Evolutionary conservation across 1,140 invertebrate species (phyloP).

Genomic region (Platyura marginata): DNA sequence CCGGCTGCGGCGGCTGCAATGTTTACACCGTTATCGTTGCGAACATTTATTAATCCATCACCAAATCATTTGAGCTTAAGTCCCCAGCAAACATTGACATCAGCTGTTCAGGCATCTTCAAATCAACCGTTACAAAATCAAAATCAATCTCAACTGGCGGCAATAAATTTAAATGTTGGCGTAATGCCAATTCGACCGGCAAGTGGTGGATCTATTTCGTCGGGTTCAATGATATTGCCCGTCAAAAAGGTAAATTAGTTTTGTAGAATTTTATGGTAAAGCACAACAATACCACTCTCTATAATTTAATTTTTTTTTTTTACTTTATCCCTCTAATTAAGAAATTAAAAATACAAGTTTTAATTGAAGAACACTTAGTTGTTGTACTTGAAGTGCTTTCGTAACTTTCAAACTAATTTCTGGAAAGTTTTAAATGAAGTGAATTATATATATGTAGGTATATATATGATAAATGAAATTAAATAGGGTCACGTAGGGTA

Average conservation of each 20-base stretch:
- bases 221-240: constrained; percentile 4
- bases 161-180: constrained; percentile 8
- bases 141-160: constrained; percentile 6
- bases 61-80: constrained; percentile 3
- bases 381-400: no score
- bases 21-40: constrained; percentile 7
- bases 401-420: no score
- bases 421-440: no score
- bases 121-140: constrained; percentile 1
- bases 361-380: no score
- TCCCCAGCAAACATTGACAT: background rate
- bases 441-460: no score
- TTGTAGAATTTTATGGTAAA: no score
- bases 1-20: constrained; percentile 7
- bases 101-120: background rate
- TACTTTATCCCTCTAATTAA: no score
- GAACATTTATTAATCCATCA: constrained; percentile 6
- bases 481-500: no score
- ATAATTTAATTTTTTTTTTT: no score
- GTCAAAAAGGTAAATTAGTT: constrained; percentile 9
- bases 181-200: constrained; percentile 7
- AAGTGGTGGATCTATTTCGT: background rate
- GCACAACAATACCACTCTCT: no score
- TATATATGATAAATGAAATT: no score
- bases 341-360: no score